Percentiles rank a stretch among this genome's conserved stretches.
These are phyloP conservation scores for Gallinago stenura DNA, from an alignment of 2,797 vertebrate genomes.

Conservation along the genomic window DNA sequence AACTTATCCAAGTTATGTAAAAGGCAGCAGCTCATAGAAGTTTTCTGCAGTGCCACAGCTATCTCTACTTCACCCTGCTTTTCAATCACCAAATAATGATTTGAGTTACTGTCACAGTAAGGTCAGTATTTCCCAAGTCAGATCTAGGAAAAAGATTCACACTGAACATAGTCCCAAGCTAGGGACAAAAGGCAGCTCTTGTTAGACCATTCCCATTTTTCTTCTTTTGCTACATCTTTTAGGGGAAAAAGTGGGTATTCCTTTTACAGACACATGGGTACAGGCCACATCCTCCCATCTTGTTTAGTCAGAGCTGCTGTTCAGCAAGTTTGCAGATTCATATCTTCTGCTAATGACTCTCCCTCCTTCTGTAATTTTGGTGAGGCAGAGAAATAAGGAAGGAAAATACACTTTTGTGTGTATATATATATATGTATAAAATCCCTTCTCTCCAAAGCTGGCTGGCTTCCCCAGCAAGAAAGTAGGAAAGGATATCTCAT, in stretches of 20 bases:
- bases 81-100: not conserved
- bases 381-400: not conserved
- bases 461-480: not conserved
- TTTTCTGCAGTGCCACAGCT: not conserved
- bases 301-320: not conserved
- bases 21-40: not conserved
- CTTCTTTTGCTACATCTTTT: not conserved
- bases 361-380: not conserved
- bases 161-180: accelerated
- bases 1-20: conserved; percentile 7
- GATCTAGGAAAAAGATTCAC: not conserved
- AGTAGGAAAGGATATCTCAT: not conserved
- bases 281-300: not conserved
- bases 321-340: not conserved
- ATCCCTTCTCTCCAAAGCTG: not conserved
- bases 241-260: not conserved
- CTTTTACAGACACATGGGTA: not conserved
- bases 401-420: not conserved
- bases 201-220: not conserved
- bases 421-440: too few species aligned
- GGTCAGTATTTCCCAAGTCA: not conserved
- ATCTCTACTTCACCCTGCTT: not conserved
- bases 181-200: not conserved
- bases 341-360: not conserved
- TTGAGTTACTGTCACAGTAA: not conserved